phyloP scores from a whole-genome alignment of 2,797 vertebrate species.

The Tachyglossus aculeatus region DNA sequence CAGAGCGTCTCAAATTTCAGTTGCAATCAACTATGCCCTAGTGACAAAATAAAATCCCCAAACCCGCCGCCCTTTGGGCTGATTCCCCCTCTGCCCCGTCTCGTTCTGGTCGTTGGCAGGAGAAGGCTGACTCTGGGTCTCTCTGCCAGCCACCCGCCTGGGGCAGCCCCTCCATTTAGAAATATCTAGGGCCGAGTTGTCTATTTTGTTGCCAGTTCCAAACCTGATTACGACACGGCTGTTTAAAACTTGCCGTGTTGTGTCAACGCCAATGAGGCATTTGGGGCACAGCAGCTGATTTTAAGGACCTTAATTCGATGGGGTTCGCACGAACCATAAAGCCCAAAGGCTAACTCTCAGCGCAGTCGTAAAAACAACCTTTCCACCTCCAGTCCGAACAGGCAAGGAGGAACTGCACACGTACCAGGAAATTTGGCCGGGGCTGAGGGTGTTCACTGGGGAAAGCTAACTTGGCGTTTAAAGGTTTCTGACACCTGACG shows the following conservation, averaged over 20 bases:
- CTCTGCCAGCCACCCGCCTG: too few relatives aligned
- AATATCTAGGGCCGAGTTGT: too few relatives aligned
- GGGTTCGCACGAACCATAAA: not conserved
- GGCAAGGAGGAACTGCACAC: not conserved
- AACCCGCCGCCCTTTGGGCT: too few relatives aligned
- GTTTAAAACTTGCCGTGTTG: too few relatives aligned
- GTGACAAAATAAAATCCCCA: too few relatives aligned
- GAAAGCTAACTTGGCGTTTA: not conserved
- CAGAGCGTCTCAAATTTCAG: too few relatives aligned
- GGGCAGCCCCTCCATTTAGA: too few relatives aligned
- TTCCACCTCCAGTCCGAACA: slow-evolving; percentile 1
- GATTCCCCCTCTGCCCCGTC: too few relatives aligned
- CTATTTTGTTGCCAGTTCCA: not conserved
- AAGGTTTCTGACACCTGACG: not conserved
- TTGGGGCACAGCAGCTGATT: not conserved
- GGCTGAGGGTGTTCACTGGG: not conserved
- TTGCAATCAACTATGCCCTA: too few relatives aligned
- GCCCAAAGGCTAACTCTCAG: not conserved
- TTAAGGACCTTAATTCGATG: not conserved
- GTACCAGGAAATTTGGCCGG: slow-evolving; percentile 4
- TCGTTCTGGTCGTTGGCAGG: too few relatives aligned
- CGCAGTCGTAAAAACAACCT: not conserved
- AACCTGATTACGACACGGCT: not conserved
- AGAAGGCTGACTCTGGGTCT: too few relatives aligned
- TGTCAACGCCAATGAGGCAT: not conserved